A percentile compares a stretch with the other conserved stretches of the same genome.
Evolutionary conservation across 2,113 vertebrate genomes (phyloP).

Genomic region (Calonectris borealis): DNA sequence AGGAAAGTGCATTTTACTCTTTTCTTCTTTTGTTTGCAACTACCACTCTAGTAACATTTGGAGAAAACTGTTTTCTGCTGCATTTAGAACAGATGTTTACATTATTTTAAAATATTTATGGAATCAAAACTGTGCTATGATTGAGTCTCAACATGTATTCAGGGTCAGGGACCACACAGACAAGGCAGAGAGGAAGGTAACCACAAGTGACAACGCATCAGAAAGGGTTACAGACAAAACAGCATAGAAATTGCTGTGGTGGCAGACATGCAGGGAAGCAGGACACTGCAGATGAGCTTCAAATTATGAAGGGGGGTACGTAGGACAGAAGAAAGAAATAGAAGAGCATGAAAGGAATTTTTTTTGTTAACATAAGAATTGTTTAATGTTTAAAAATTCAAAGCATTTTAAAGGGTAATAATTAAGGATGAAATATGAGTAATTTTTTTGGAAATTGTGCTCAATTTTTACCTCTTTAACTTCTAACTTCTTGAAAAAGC

Average conservation of each 20-base stretch:
- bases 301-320: not conserved
- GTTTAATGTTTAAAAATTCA: not conserved
- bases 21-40: not conserved
- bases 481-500: not conserved
- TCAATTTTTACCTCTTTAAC: not conserved
- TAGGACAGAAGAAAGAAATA: not conserved
- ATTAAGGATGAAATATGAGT: not conserved
- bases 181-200: not conserved
- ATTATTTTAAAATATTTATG: not conserved
- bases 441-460: rapidly evolving
- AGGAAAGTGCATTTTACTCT: not conserved
- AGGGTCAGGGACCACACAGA: not conserved
- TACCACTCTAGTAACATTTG: not conserved
- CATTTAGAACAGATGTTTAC: not conserved
- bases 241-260: not conserved
- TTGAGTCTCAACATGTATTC: not conserved
- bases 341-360: not conserved
- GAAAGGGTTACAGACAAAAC: not conserved
- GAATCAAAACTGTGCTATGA: not conserved
- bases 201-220: not conserved
- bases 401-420: not conserved
- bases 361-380: not conserved
- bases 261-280: not conserved
- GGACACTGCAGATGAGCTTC: not conserved
- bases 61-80: not conserved